Evolutionary conservation across 1,140 invertebrate species (phyloP), one percentile per base, ranked within the genome.

Genomic region (Acromyrmex echinatior): DNA sequence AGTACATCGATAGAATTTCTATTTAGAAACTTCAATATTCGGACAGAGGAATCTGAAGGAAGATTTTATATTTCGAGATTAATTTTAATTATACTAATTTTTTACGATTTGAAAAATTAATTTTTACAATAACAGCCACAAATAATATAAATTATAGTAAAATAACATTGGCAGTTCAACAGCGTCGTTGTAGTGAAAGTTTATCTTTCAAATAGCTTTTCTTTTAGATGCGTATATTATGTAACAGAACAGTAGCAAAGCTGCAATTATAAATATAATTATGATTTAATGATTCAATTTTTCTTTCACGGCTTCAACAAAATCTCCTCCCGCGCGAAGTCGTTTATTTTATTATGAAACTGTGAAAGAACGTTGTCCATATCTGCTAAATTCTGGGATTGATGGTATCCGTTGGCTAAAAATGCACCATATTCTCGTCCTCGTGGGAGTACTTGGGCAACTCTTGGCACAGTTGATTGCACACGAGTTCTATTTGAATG

Each of bases 301-400:
- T 45, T 63, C 76, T 25, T 87, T 94, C 68, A 95, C 18, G 90
- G 88, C 70, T 94, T 94, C 0, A 94, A 63, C 21, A 95, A 90
- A 70, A 95, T 86, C 86, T 95, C 93, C 74, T 94, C 94, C 25
- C 91, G 91, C 7, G 92, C 91, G 3, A 94, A 71, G 62, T 94
- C 92, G 28, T 93, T 94, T 39, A 94, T 87, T 49, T 92, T 92
- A 18, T 82, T 86, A 51, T 92, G 90, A 56, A 92, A 91, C 39
- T 92, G 90, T n/a, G 89, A 74, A 7, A 92, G 58, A 60, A 87
- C 74, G 0, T 73, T 81, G 39, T 90, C 92, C 3, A 89, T 73
- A 9, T 93, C 91, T 7, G 89, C 70, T 60, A 95, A 70, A 68
- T 74, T 89, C 68, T 92, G 90, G 0, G 89, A 58, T 45, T 90